Conservation (phyloP, 2,888 invertebrate species). For the Helicoverpa assulta region DNA sequence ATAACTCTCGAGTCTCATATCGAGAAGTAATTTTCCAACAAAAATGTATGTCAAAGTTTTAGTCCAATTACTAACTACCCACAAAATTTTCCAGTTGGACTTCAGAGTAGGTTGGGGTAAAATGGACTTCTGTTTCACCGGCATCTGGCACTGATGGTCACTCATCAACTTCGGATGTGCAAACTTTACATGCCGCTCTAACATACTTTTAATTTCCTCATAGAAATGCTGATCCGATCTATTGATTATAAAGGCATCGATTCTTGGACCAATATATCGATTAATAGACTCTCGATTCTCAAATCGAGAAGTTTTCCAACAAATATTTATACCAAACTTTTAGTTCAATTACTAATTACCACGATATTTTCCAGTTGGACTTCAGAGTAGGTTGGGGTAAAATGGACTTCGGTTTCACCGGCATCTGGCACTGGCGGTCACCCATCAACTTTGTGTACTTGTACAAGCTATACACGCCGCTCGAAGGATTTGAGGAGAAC, state of each 20-base stretch:
- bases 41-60: too few relatives aligned
- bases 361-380: conserved; percentile 91
- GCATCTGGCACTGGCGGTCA: conserved; percentile 93
- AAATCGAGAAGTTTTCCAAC: too few relatives aligned
- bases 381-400: conserved; percentile 94
- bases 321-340: too few relatives aligned
- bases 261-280: neutral
- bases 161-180: conserved; percentile 93
- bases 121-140: conserved; percentile 93
- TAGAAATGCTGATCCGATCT: conserved; percentile 80
- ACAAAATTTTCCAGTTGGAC: conserved; percentile 89
- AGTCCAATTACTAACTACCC: too few relatives aligned
- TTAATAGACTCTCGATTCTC: too few relatives aligned
- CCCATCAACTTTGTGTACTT: conserved; percentile 94
- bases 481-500: conserved; percentile 94
- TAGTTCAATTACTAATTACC: too few relatives aligned
- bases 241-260: neutral
- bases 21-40: too few relatives aligned
- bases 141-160: conserved; percentile 93
- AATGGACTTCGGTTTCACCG: conserved; percentile 93
- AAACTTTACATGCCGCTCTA: conserved; percentile 93
- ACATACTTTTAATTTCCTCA: too few relatives aligned
- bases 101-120: conserved; percentile 94
- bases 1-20: too few relatives aligned
- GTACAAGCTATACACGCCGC: conserved; percentile 94